These are phyloP conservation scores for Nomada hirtipes DNA, from an alignment of 2,888 invertebrate species.

Conservation along the genomic window DNA sequence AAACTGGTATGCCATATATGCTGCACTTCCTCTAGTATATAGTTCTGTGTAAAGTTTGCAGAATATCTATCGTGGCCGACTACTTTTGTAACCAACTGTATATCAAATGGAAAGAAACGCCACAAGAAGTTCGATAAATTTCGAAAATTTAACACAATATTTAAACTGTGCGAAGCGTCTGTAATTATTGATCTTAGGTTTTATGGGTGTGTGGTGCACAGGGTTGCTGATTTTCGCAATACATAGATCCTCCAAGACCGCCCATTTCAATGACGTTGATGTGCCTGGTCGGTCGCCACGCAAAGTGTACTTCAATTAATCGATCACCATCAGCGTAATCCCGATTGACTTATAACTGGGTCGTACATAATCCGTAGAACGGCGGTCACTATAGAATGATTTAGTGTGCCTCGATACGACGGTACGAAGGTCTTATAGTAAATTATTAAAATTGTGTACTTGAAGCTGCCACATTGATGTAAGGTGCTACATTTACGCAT, in stretches of 20 bases:
- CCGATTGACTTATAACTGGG: conserved; percentile 65
- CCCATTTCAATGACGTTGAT: conserved; percentile 49
- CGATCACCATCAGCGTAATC: conserved; percentile 62
- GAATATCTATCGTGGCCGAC: too few relatives aligned
- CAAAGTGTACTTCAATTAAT: conserved; percentile 64
- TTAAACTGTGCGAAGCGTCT: background rate
- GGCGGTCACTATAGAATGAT: conserved; percentile 47
- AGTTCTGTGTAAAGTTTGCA: too few relatives aligned
- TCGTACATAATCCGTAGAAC: conserved; percentile 63
- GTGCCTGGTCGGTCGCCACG: conserved; percentile 41
- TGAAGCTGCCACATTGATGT: background rate
- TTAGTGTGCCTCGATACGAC: conserved; percentile 37
- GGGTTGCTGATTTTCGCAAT: conserved; percentile 51
- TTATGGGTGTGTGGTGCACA: conserved; percentile 20
- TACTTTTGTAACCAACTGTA: too few relatives aligned
- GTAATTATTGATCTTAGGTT: conserved; percentile 47
- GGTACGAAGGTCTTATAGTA: background rate
- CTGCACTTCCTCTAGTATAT: too few relatives aligned
- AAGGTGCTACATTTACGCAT: background rate
- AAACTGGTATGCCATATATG: too few relatives aligned
- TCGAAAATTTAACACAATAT: background rate
- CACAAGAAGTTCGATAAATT: background rate
- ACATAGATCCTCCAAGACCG: conserved; percentile 38
- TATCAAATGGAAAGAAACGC: background rate
- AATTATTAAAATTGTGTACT: background rate